A percentile compares a stretch with the other conserved stretches of the same genome.
Conservation (phyloP, 2,797 vertebrate species). For the Epinephelus awoara region DNA sequence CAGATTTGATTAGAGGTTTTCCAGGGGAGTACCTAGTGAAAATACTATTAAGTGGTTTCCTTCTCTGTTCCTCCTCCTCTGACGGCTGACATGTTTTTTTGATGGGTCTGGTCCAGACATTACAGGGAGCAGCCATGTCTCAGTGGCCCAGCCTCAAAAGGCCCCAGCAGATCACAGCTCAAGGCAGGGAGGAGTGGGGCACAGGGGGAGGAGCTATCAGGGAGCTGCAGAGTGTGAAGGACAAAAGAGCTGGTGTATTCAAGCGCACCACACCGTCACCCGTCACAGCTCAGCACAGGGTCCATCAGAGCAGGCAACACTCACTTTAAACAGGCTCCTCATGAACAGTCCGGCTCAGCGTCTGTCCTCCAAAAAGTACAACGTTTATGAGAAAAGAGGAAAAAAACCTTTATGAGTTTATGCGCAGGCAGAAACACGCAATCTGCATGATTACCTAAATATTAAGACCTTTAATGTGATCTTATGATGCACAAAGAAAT, state of each 20-base stretch:
- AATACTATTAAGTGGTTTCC: slow-evolving; percentile 71
- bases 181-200: slow-evolving; percentile 85
- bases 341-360: slow-evolving; percentile 70
- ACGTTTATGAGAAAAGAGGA: slow-evolving; percentile 18
- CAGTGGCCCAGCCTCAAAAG: slow-evolving; percentile 80
- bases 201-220: slow-evolving; percentile 88
- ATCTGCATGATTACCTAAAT: slow-evolving; percentile 41
- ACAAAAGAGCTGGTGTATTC: slow-evolving; percentile 89
- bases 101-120: slow-evolving; percentile 81
- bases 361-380: slow-evolving; percentile 65
- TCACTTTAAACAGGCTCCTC: slow-evolving; percentile 82
- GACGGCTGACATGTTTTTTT: slow-evolving; percentile 75
- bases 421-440: slow-evolving; percentile 26
- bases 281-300: slow-evolving; percentile 87
- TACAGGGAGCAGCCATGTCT: slow-evolving; percentile 81
- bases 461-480: slow-evolving; percentile 18
- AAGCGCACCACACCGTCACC: slow-evolving; percentile 86
- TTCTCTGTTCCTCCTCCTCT: slow-evolving; percentile 67
- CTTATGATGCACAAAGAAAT: slow-evolving; percentile 11
- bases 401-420: slow-evolving; percentile 29
- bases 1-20: slow-evolving; percentile 60
- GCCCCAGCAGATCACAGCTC: slow-evolving; percentile 86
- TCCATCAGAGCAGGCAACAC: slow-evolving; percentile 85
- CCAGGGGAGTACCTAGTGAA: slow-evolving; percentile 49
- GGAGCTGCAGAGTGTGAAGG: slow-evolving; percentile 90